Conservation (phyloP, 2,113 vertebrate species). For the Pholis gunnellus region DNA sequence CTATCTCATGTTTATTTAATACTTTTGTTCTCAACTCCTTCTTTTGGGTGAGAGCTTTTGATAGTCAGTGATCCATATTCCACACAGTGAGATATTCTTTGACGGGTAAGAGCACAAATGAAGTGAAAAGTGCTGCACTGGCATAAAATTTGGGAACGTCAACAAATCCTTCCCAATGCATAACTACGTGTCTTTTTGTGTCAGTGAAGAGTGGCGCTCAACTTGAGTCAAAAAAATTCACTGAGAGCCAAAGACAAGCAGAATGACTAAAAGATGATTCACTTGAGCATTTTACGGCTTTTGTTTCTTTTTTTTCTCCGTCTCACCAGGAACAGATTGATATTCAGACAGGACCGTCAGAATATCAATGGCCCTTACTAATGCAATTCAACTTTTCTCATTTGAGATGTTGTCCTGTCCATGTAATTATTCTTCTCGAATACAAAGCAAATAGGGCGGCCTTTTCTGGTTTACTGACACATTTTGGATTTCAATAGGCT, state of each 20-base stretch:
- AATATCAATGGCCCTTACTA: constrained; percentile 68
- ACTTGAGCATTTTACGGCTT: constrained; percentile 49
- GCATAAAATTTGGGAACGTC: constrained; percentile 64
- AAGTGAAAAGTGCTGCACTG: constrained; percentile 63
- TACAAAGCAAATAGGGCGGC: constrained; percentile 36
- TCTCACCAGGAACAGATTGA: constrained; percentile 32
- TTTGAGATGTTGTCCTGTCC: constrained; percentile 54
- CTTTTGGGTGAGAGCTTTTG: constrained; percentile 60
- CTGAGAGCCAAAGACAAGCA: constrained; percentile 45
- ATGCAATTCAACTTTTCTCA: constrained; percentile 63
- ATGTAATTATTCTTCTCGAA: constrained; percentile 40
- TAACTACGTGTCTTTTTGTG: constrained; percentile 56
- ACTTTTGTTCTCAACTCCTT: constrained; percentile 35
- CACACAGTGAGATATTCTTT: constrained; percentile 58
- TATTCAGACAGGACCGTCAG: constrained; percentile 60
- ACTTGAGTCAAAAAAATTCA: constrained; percentile 49
- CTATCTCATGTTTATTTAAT: constrained; percentile 74
- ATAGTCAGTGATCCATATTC: constrained; percentile 67
- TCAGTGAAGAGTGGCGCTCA: constrained; percentile 60
- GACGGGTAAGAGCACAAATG: constrained; percentile 51
- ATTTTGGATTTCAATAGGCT: constrained; percentile 3
- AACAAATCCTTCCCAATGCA: constrained; percentile 68
- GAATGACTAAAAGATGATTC: constrained; percentile 66
- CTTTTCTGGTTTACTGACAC: constrained; percentile 17
- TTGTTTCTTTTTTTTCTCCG: constrained; percentile 40